Evolutionary conservation across 1,140 invertebrate species (phyloP).

Genomic region (Drosophila tani): DNA sequence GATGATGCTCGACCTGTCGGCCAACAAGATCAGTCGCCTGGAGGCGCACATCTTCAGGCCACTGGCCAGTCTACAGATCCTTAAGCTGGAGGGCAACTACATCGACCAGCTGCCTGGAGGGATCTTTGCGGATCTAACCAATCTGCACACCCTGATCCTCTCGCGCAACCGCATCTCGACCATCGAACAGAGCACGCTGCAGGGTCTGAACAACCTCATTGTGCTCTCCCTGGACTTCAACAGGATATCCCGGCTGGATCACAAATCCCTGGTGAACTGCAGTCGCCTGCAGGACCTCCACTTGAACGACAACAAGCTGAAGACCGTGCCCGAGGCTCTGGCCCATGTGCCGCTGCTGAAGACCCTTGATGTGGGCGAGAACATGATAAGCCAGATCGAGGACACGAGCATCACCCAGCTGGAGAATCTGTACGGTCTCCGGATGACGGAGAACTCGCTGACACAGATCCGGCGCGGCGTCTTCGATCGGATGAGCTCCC

Average conservation of each 20-base stretch:
- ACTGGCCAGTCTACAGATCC: conserved; percentile 92
- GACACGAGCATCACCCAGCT: conserved; percentile 93
- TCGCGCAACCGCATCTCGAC: conserved; percentile 93
- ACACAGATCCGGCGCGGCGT: conserved; percentile 93
- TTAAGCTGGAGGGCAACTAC: conserved; percentile 93
- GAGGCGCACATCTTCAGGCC: conserved; percentile 93
- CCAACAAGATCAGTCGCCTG: conserved; percentile 92
- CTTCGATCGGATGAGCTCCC: conserved; percentile 92
- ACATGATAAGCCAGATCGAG: conserved; percentile 92
- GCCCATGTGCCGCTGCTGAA: conserved; percentile 92
- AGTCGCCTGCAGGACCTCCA: conserved; percentile 94
- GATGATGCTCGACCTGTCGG: conserved; percentile 92
- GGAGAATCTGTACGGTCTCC: conserved; percentile 91
- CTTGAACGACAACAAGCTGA: conserved; percentile 94
- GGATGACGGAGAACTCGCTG: conserved; percentile 95
- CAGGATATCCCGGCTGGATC: conserved; percentile 90
- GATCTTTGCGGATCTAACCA: conserved; percentile 92
- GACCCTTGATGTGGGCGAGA: conserved; percentile 95
- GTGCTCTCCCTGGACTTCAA: conserved; percentile 94
- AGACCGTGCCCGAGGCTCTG: conserved; percentile 93
- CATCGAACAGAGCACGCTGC: conserved; percentile 91
- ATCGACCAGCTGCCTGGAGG: conserved; percentile 93
- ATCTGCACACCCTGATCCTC: conserved; percentile 93
- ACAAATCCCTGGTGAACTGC: conserved; percentile 93
- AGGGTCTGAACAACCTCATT: conserved; percentile 91